Base-by-base conservation (phyloP, 1,140 invertebrate species). In the Psix sp. region DNA sequence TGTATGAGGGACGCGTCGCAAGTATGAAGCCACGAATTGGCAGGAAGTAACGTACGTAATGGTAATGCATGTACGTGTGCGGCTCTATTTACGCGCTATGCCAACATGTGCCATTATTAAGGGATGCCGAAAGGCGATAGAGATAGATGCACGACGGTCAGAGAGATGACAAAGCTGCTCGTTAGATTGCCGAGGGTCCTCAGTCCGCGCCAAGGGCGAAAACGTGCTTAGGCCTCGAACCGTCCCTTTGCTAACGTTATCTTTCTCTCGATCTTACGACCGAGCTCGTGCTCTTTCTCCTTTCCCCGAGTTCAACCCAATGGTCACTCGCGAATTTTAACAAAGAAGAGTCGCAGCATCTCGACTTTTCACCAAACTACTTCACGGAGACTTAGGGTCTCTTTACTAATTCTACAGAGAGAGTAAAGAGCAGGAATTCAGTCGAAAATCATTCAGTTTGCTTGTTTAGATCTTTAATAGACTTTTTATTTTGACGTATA, bases 111-210 rank as follows among this genome's bases (percentile, higher is more conserved):
- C 49, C 60, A 59, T 77, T 71, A 74, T 77, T 77, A 77, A 77
- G 67, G 49, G 60, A 26, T 39, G 43, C n/a, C 14, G 46, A 14
- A 5, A 59, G 45, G 26, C 2, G 65, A 35, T 3, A 33, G 54
- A 76, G 60, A 57, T 49, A 71, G 54, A 66, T 14, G 38, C 46
- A 60, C 42, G 42, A 66, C 65, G 63, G 78, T 67, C 63, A 43
- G 68, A 82, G 78, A 81, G 78, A 86, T 83, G 82, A 84, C 83
- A 85, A 84, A 85, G 83, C 81, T 77, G 82, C 80, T 84, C 84
- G 83, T 86, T 84, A 87, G 84, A 85, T 79, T 81, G 81, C 80
- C 73, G 75, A 86, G 84, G 81, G 80, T 83, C 83, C 84, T 86
- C 84, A 82, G 80, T 77, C 79, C 77, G 76, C 74, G 74, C 82